These are phyloP conservation scores for Calvadosia cruxmelitensis DNA, from an alignment of 30 jellyfish, hydroid and myxozoan genomes.

Conservation along the genomic window DNA sequence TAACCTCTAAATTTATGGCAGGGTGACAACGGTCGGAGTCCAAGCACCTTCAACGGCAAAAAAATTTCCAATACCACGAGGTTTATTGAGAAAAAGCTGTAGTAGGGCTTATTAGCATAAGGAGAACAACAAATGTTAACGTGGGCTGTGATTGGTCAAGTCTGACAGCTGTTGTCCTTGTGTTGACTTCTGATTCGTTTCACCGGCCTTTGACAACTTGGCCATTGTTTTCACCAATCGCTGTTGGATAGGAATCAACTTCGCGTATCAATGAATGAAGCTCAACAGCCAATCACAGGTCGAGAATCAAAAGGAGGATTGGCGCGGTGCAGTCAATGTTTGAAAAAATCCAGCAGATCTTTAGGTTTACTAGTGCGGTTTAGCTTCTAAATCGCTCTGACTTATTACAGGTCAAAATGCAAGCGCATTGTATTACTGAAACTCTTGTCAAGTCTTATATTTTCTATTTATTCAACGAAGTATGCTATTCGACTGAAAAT, in stretches of 20 bases:
- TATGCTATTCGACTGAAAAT: too few relatives aligned
- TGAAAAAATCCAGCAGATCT: too few relatives aligned
- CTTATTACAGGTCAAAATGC: too few relatives aligned
- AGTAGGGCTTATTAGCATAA: conserved; percentile 30
- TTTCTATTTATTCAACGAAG: too few relatives aligned
- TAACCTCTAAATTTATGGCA: neutral
- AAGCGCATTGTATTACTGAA: too few relatives aligned
- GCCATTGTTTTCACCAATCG: neutral
- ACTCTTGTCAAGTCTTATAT: too few relatives aligned
- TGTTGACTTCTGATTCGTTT: neutral
- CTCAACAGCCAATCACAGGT: neutral
- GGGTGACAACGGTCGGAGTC: conserved; percentile 46
- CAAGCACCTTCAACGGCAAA: too few relatives aligned
- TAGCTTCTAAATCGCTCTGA: too few relatives aligned
- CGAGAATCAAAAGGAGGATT: neutral
- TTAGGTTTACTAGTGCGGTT: too few relatives aligned
- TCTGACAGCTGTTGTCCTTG: conserved; percentile 3
- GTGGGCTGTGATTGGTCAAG: conserved; percentile 8
- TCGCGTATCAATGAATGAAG: neutral
- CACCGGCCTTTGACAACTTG: neutral
- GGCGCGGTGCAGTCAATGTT: too few relatives aligned
- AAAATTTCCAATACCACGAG: conserved; percentile 54
- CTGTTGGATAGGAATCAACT: neutral
- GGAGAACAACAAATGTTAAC: conserved; percentile 12
- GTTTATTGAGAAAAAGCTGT: conserved; percentile 37